Conservation (phyloP, 2,888 invertebrate genomes). For the Aspidiotus rigidus region DNA sequence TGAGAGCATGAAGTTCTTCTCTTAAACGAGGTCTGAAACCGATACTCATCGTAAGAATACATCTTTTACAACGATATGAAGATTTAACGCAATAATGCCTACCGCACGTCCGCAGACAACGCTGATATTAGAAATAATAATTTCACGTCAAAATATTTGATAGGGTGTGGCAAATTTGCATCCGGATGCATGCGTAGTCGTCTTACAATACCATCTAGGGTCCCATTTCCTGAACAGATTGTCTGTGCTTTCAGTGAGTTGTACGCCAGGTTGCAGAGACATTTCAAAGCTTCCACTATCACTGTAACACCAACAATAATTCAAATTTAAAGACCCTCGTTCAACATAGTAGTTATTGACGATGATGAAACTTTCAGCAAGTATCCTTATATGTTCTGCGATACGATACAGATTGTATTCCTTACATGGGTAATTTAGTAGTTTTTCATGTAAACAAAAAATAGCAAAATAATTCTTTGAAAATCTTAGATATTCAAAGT, state of each 20-base stretch:
- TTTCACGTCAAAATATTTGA: conserved; percentile 80
- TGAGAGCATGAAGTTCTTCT: conserved; percentile 59
- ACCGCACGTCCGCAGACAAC: conserved; percentile 56
- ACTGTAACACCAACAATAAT: conserved; percentile 40
- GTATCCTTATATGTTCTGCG: no score
- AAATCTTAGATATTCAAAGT: no score
- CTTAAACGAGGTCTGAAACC: conserved; percentile 51
- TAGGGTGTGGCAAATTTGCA: conserved; percentile 55
- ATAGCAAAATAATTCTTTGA: no score
- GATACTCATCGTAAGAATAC: no score
- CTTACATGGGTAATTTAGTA: no score
- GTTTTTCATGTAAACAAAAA: no score
- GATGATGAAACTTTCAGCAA: no score
- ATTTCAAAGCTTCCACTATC: conserved; percentile 71
- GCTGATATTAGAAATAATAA: conserved; percentile 82
- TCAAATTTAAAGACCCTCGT: neutral
- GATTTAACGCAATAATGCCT: conserved; percentile 5
- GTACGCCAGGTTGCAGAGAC: conserved; percentile 78
- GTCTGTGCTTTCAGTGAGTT: conserved; percentile 58
- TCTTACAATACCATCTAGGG: conserved; percentile 61
- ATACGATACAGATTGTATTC: no score
- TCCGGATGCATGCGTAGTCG: conserved; percentile 61
- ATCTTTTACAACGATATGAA: no score
- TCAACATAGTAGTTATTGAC: no score
- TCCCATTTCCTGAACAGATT: conserved; percentile 53